These are phyloP conservation scores for Otolemur crassicaudatus DNA, from an alignment of 2,797 vertebrate species.

Conservation along the genomic window DNA sequence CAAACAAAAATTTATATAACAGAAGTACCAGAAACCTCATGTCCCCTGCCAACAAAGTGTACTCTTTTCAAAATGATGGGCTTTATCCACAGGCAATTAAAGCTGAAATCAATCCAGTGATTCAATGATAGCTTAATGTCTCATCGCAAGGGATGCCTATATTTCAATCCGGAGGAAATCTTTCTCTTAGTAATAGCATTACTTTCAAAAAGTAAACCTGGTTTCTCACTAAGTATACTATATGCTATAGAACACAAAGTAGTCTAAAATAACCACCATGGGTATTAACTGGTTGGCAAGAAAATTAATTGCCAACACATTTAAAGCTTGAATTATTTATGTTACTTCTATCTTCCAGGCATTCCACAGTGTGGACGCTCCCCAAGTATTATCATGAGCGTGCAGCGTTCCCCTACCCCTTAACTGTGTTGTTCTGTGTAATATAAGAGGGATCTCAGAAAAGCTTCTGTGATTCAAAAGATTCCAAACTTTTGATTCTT, in stretches of 20 bases:
- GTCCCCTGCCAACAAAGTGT: constrained; percentile 43
- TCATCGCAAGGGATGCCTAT: constrained; percentile 6
- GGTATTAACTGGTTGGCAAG: neutral
- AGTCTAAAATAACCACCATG: neutral
- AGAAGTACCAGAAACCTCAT: neutral
- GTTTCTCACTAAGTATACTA: constrained; percentile 19
- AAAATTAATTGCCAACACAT: constrained; percentile 3
- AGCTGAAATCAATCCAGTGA: constrained; percentile 38
- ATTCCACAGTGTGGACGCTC: neutral
- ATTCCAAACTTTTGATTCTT: constrained; percentile 32
- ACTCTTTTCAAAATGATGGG: constrained; percentile 57
- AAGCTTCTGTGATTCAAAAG: constrained; percentile 10
- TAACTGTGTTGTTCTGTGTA: neutral
- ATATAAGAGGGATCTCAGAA: neutral
- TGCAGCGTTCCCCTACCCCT: neutral
- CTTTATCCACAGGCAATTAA: constrained; percentile 39
- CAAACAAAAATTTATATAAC: constrained; percentile 32
- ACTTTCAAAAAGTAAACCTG: constrained; percentile 28
- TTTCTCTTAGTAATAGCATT: constrained; percentile 23
- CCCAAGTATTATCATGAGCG: neutral
- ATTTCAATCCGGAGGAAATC: constrained; percentile 48
- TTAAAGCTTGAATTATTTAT: neutral
- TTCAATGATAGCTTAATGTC: constrained; percentile 42
- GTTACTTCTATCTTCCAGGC: neutral
- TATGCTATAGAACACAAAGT: neutral